phyloP scores from a whole-genome alignment of 2,797 vertebrate genomes.

The Neosalanx taihuensis region DNA sequence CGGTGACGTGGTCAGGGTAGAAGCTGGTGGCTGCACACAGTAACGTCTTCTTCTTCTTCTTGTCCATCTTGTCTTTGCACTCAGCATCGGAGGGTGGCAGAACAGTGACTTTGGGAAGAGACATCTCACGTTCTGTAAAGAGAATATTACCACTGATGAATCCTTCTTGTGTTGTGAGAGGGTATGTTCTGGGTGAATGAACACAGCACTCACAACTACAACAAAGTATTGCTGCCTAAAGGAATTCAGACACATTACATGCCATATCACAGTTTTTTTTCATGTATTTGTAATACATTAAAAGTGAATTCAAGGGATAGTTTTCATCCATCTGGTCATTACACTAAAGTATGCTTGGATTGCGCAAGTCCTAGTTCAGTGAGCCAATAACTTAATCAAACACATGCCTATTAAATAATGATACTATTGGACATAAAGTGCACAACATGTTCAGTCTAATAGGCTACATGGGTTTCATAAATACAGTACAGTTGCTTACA shows the following conservation, averaged over 20 bases:
- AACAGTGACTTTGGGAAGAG: slow-evolving; percentile 14
- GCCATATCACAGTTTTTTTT: too few relatives aligned
- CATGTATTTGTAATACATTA: not conserved
- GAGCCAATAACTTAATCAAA: not conserved
- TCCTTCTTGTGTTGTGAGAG: not conserved
- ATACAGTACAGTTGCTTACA: not conserved
- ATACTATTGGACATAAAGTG: not conserved
- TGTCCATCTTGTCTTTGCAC: slow-evolving; percentile 22
- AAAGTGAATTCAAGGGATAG: not conserved
- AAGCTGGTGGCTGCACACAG: slow-evolving; percentile 58
- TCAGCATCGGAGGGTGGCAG: slow-evolving; percentile 16
- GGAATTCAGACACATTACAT: too few relatives aligned
- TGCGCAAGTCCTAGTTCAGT: slow-evolving; percentile 47
- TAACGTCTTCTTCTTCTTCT: slow-evolving; percentile 44
- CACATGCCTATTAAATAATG: not conserved
- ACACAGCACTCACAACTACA: too few relatives aligned
- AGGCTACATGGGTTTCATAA: not conserved
- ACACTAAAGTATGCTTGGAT: slow-evolving; percentile 47
- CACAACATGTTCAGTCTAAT: not conserved
- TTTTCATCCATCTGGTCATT: slow-evolving; percentile 70
- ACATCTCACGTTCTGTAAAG: fast-evolving
- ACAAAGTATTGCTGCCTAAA: too few relatives aligned
- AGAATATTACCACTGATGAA: not conserved
- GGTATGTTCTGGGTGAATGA: too few relatives aligned
- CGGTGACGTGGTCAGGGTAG: slow-evolving; percentile 68